These are phyloP conservation scores for Hololepta plana DNA, from an alignment of 2,888 invertebrate species.

Conservation along the genomic window DNA sequence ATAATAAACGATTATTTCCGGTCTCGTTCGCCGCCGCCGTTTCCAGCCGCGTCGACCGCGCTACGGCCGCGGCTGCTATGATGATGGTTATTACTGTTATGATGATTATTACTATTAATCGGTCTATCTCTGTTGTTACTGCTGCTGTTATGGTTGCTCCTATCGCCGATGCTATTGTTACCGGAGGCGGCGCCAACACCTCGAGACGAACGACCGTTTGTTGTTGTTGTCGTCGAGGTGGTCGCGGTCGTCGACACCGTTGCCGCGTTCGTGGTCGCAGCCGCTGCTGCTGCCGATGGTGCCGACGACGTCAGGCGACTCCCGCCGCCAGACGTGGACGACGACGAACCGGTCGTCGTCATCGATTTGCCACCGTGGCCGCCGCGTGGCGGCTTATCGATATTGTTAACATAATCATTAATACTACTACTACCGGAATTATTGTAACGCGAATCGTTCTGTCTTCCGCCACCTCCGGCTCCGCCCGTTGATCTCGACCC, in stretches of 20 bases:
- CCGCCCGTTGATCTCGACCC: slow-evolving; percentile 16
- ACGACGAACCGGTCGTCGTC: too few species aligned
- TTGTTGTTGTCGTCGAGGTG: too few species aligned
- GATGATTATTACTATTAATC: too few species aligned
- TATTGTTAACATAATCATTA: slow-evolving; percentile 28
- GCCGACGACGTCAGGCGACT: too few species aligned
- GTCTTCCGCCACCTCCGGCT: slow-evolving; percentile 26
- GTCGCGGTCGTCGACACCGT: too few species aligned
- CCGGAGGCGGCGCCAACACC: too few species aligned
- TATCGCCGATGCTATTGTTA: too few species aligned
- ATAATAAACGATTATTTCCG: slow-evolving; percentile 17
- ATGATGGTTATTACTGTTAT: slow-evolving; percentile 17
- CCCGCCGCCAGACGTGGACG: too few species aligned
- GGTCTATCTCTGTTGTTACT: slow-evolving; percentile 17
- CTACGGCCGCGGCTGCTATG: slow-evolving; percentile 18
- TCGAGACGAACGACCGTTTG: too few species aligned
- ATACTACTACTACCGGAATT: slow-evolving; percentile 31
- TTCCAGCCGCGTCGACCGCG: slow-evolving; percentile 21
- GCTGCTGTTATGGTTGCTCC: too few species aligned
- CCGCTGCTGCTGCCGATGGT: too few species aligned
- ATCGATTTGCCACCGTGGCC: slow-evolving; percentile 20
- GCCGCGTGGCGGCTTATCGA: slow-evolving; percentile 25
- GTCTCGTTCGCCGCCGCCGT: slow-evolving; percentile 22
- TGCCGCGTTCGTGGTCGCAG: too few species aligned
- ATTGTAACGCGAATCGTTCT: slow-evolving; percentile 31